Percentiles rank a stretch among this genome's conserved stretches.
phyloP scores from a whole-genome alignment of 2,888 invertebrate genomes.

The Pterostichus niger region DNA sequence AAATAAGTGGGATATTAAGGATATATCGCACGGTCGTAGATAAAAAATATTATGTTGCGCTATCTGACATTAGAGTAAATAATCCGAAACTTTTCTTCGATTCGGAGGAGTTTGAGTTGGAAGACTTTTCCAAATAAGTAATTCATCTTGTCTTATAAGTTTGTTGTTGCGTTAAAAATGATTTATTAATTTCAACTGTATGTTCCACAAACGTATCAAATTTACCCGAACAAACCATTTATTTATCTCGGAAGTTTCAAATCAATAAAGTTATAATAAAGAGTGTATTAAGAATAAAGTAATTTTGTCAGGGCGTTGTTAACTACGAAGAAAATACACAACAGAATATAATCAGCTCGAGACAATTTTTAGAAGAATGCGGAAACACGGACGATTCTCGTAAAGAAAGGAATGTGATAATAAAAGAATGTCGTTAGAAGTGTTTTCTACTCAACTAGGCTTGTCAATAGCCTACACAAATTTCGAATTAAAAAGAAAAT shows the following conservation, averaged over 20 bases:
- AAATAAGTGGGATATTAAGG: too few relatives aligned
- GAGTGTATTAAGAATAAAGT: constrained; percentile 25
- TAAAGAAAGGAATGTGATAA: constrained; percentile 51
- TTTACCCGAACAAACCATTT: constrained; percentile 27
- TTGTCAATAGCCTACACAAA: constrained; percentile 47
- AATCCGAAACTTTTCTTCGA: constrained; percentile 46
- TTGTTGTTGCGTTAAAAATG: constrained; percentile 31
- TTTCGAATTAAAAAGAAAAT: constrained; percentile 39
- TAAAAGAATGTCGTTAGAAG: constrained; percentile 54
- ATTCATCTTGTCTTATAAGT: constrained; percentile 37
- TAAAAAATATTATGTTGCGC: constrained; percentile 19
- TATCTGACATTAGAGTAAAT: constrained; percentile 28
- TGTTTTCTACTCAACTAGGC: constrained; percentile 49
- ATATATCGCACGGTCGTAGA: too few relatives aligned
- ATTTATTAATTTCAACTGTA: constrained; percentile 37
- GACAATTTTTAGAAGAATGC: constrained; percentile 35
- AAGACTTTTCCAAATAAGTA: constrained; percentile 5
- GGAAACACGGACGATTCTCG: constrained; percentile 27
- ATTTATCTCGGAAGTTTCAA: constrained; percentile 18
- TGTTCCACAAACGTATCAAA: constrained; percentile 21
- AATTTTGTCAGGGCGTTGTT: constrained; percentile 24
- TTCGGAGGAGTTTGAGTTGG: neutral
- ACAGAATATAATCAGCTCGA: constrained; percentile 35
- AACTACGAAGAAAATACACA: constrained; percentile 26
- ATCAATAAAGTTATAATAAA: constrained; percentile 21